phyloP scores from a whole-genome alignment of 2,888 invertebrate genomes.

The Cecidostiba fungosa region DNA sequence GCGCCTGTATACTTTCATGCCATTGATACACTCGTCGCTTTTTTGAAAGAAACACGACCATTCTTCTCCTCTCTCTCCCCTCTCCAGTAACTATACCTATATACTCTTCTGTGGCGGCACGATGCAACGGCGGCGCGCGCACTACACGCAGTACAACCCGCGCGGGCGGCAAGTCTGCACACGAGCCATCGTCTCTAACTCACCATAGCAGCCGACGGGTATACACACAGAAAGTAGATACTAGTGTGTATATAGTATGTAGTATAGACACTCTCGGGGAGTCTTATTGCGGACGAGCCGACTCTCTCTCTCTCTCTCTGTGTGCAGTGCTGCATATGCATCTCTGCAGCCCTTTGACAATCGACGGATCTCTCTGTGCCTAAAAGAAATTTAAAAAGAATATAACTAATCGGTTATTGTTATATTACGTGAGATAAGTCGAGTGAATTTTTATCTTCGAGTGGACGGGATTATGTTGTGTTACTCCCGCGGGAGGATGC shows the following conservation, averaged over 20 bases:
- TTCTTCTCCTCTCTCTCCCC: not conserved
- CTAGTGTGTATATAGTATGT: not conserved
- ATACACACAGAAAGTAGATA: not conserved
- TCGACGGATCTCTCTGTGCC: not conserved
- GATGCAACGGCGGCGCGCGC: not conserved
- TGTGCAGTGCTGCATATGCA: not conserved
- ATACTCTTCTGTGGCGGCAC: not conserved
- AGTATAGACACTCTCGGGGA: not conserved
- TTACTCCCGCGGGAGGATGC: constrained; percentile 1
- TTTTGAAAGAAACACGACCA: not conserved
- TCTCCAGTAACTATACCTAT: not conserved
- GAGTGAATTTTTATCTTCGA: too few species aligned
- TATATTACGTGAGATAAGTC: too few species aligned
- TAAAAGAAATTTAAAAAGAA: too few species aligned
- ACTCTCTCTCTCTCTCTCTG: too few species aligned
- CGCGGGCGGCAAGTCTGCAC: constrained; percentile 18
- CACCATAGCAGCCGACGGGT: constrained; percentile 20
- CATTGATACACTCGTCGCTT: not conserved
- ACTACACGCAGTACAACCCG: not conserved
- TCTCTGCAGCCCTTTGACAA: not conserved
- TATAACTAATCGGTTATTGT: too few species aligned
- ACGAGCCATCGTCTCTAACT: not conserved
- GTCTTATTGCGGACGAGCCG: constrained; percentile 26
- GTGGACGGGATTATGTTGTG: not conserved
- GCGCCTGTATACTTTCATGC: not conserved